These are phyloP conservation scores for Eptatretus burgeri DNA, from an alignment of 2,113 vertebrate genomes.

Conservation along the genomic window DNA sequence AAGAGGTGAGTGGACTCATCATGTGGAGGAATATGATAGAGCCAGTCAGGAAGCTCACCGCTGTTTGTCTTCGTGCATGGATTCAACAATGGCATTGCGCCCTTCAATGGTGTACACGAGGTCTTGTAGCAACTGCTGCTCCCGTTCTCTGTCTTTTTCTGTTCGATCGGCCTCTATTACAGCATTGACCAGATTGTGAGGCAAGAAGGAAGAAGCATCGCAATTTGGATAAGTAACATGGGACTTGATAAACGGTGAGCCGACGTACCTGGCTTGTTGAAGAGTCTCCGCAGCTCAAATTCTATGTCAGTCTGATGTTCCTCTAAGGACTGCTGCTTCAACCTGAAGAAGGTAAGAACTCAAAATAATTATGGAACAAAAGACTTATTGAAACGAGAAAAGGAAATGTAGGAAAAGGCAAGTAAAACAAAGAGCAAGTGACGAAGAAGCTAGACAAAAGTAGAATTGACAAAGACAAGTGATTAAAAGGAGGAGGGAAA, in stretches of 20 bases:
- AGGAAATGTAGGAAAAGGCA: no score
- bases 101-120: conserved; percentile 49
- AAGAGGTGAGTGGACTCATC: no score
- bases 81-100: conserved; percentile 55
- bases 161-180: conserved; percentile 43
- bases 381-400: no score
- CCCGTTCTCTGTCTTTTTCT: conserved; percentile 26
- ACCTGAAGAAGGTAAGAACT: conserved; percentile 17
- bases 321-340: conserved; percentile 55
- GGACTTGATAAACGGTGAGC: background rate
- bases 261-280: conserved; percentile 51
- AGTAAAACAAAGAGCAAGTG: no score
- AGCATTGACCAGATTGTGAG: background rate
- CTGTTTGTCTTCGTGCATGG: conserved; percentile 55
- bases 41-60: conserved; percentile 20
- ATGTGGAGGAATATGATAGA: no score
- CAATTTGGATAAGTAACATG: no score
- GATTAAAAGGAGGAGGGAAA: no score
- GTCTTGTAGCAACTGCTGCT: conserved; percentile 44
- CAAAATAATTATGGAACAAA: no score
- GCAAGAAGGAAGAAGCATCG: no score
- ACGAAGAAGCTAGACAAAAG: no score
- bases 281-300: conserved; percentile 44
- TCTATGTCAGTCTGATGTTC: conserved; percentile 60
- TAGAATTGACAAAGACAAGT: no score